phyloP scores from a whole-genome alignment of 2,113 vertebrate genomes.

The Limanda limanda region DNA sequence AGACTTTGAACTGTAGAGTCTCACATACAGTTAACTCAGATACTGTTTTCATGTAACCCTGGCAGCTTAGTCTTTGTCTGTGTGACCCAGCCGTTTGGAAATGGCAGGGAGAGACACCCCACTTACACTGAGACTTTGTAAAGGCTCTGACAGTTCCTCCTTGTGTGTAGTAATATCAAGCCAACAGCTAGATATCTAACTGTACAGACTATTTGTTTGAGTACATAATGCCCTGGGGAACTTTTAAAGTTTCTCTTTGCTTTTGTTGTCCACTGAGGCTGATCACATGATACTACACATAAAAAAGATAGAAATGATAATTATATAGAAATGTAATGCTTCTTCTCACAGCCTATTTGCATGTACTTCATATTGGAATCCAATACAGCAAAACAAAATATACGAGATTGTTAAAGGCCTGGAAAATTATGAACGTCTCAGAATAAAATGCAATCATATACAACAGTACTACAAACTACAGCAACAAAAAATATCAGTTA shows the following conservation, averaged over 20 bases:
- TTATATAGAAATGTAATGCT: neutral
- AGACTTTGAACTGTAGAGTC: neutral
- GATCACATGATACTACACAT: neutral
- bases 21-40: slow-evolving; percentile 1
- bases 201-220: neutral
- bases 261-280: neutral
- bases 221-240: neutral
- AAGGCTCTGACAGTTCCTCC: slow-evolving; percentile 24
- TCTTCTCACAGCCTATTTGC: too few relatives aligned
- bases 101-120: slow-evolving; percentile 47
- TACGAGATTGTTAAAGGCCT: neutral
- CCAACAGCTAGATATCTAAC: neutral
- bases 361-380: neutral
- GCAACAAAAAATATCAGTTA: too few relatives aligned
- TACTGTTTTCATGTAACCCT: neutral
- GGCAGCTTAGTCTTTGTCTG: slow-evolving; percentile 15
- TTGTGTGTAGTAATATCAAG: neutral
- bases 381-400: neutral
- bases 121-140: slow-evolving; percentile 23
- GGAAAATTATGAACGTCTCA: neutral
- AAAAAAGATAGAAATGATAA: neutral
- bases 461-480: too few relatives aligned
- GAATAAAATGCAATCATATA: neutral
- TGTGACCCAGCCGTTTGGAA: slow-evolving; percentile 42
- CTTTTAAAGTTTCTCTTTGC: neutral